Percentiles rank a stretch among this genome's conserved stretches.
phyloP scores from a whole-genome alignment of 1,140 invertebrate genomes.

The Drosophila suzukii region DNA sequence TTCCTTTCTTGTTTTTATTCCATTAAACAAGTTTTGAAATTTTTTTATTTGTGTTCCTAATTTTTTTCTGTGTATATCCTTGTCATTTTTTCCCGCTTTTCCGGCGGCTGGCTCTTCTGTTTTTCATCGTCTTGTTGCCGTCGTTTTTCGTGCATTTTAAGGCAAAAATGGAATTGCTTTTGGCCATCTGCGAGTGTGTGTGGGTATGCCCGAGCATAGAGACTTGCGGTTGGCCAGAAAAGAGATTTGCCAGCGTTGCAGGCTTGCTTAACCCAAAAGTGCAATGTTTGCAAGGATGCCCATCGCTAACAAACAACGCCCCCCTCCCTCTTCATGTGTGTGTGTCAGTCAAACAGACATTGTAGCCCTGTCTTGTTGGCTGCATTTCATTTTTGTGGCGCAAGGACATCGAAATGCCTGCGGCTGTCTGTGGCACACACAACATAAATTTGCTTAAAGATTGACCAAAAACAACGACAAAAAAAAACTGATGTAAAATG shows the following conservation, averaged over 20 bases:
- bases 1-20: too few species aligned
- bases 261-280: conserved; percentile 57
- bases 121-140: conserved; percentile 16
- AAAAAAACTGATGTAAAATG: conserved; percentile 17
- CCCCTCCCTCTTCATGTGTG: conserved; percentile 11
- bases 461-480: conserved; percentile 26
- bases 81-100: conserved; percentile 20
- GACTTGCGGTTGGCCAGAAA: conserved; percentile 47
- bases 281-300: conserved; percentile 55
- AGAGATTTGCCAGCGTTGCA: conserved; percentile 32
- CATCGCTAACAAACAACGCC: conserved; percentile 2
- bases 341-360: conserved; percentile 50
- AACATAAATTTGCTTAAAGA: conserved; percentile 52
- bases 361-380: conserved; percentile 40
- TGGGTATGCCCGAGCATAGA: conserved; percentile 18
- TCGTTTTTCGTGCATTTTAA: conserved; percentile 46
- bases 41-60: not conserved
- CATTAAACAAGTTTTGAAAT: too few species aligned
- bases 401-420: conserved; percentile 43
- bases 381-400: conserved; percentile 38
- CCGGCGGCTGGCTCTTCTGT: conserved; percentile 22
- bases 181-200: conserved; percentile 28
- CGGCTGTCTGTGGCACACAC: conserved; percentile 32
- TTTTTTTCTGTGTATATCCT: not conserved
- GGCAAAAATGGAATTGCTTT: conserved; percentile 69